phyloP scores from a whole-genome alignment of 2,113 vertebrate species.

The Geococcyx californianus region DNA sequence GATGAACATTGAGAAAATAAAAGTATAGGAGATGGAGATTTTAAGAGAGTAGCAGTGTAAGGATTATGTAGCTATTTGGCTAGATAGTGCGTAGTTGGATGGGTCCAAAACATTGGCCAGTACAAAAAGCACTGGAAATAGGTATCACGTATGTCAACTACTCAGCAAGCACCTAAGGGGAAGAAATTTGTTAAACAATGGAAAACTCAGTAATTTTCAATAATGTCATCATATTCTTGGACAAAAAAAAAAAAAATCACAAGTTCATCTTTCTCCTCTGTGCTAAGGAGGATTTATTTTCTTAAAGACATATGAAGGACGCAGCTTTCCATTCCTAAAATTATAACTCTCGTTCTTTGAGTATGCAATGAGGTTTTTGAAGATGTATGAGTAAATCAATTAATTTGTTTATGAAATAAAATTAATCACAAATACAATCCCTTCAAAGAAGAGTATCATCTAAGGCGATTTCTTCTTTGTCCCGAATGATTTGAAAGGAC shows the following conservation, averaged over 20 bases:
- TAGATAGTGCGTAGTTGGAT: neutral
- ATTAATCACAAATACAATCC: neutral
- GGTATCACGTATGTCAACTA: neutral
- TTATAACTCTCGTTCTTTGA: neutral
- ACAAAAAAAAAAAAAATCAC: neutral
- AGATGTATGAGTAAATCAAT: conserved; percentile 19
- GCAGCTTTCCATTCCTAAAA: neutral
- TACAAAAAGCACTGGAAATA: neutral
- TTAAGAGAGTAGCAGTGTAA: neutral
- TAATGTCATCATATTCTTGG: neutral
- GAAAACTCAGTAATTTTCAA: neutral
- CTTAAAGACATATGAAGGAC: neutral
- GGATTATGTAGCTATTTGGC: neutral
- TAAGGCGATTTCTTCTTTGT: conserved; percentile 16
- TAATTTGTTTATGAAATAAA: conserved; percentile 35
- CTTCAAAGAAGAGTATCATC: conserved; percentile 46
- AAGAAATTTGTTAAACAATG: neutral
- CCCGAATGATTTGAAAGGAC: neutral
- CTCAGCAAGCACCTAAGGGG: neutral
- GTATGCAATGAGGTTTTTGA: neutral
- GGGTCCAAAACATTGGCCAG: neutral
- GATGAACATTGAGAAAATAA: neutral
- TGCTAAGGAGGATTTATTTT: neutral
- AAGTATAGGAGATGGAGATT: neutral
- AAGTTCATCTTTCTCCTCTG: neutral